Conservation (phyloP, 2,888 invertebrate species). For the Neoaliturus tenellus region DNA sequence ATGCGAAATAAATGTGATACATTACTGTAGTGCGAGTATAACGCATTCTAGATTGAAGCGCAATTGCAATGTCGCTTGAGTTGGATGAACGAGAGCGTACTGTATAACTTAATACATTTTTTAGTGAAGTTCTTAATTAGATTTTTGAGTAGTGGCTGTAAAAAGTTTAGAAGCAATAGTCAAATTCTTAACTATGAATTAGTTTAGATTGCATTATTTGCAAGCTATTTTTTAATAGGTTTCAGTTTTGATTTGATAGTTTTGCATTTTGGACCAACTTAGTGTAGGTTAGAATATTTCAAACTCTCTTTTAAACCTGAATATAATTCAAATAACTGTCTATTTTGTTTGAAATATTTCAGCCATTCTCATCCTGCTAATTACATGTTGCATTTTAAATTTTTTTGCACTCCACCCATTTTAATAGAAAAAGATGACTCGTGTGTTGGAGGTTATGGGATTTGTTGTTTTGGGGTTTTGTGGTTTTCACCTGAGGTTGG, state of each 20-base stretch:
- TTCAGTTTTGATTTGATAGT: neutral
- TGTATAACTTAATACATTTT: too few species aligned
- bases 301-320: too few species aligned
- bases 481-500: neutral
- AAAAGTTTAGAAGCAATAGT: neutral
- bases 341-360: neutral
- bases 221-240: neutral
- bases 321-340: too few species aligned
- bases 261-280: neutral
- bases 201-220: neutral
- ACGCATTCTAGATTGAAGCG: too few species aligned
- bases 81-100: too few species aligned
- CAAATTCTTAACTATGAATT: neutral
- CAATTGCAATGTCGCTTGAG: too few species aligned
- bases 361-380: neutral
- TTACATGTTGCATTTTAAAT: neutral
- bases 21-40: too few species aligned
- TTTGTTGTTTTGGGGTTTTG: neutral
- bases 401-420: neutral
- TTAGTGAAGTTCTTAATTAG: neutral
- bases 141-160: neutral
- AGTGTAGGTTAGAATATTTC: neutral
- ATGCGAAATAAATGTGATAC: too few species aligned
- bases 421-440: too few species aligned
- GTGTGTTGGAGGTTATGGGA: neutral